These are phyloP conservation scores for Cephus spinipes DNA, from an alignment of 2,888 invertebrate species.

Conservation along the genomic window DNA sequence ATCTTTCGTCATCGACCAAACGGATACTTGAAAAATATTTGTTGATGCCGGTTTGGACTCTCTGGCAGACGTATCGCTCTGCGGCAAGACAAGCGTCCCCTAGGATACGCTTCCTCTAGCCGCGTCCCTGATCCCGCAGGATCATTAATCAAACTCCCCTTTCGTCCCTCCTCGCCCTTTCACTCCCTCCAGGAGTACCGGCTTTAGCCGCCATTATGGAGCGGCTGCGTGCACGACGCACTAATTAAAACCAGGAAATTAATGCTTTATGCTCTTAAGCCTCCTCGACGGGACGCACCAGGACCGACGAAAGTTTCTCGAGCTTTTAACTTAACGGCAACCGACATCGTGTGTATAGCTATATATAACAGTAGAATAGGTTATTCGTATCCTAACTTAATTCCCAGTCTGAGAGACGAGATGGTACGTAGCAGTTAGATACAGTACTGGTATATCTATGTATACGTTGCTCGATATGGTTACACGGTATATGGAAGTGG, in stretches of 20 bases:
- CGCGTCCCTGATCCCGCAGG: slow-evolving; percentile 43
- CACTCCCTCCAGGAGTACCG: slow-evolving; percentile 19
- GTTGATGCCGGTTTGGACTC: slow-evolving; percentile 11
- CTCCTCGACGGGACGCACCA: slow-evolving; percentile 30
- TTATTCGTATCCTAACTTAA: not conserved
- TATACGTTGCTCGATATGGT: too few species aligned
- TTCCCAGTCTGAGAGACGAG: not conserved
- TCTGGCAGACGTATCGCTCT: slow-evolving; percentile 39
- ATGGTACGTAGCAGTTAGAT: not conserved
- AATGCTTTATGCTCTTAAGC: slow-evolving; percentile 52
- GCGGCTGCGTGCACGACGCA: slow-evolving; percentile 58
- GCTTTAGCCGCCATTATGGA: slow-evolving; percentile 56
- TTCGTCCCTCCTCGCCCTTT: slow-evolving; percentile 22
- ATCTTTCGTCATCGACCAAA: not conserved
- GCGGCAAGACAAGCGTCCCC: slow-evolving; percentile 54
- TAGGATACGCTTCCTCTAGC: slow-evolving; percentile 49
- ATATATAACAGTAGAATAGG: not conserved
- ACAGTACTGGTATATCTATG: not conserved
- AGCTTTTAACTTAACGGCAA: not conserved
- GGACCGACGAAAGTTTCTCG: slow-evolving; percentile 13
- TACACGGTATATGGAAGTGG: too few species aligned
- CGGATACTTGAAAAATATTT: slow-evolving; percentile 25
- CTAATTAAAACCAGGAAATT: slow-evolving; percentile 66
- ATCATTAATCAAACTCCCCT: slow-evolving; percentile 65
- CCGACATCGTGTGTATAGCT: not conserved